Conservation (phyloP, 1,140 invertebrate genomes). For the Rhyzopertha dominica region DNA sequence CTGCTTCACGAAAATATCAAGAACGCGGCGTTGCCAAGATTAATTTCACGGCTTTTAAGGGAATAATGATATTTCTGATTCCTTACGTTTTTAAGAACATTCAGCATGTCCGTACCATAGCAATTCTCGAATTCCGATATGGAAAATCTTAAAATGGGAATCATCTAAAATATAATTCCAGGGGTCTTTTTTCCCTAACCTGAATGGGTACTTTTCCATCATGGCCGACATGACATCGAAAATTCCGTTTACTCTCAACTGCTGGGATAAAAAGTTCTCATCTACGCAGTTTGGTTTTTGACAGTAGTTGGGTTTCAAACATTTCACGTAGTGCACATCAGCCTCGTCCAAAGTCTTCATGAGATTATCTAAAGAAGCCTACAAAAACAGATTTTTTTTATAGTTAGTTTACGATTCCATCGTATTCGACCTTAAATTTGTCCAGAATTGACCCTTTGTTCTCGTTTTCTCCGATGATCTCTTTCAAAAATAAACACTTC, state of each 20-base stretch:
- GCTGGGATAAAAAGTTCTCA: conserved; percentile 17
- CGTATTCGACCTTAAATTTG: conserved; percentile 18
- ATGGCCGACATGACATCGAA: too few species aligned
- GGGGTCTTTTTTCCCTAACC: too few species aligned
- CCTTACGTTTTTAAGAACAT: too few species aligned
- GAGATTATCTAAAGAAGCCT: conserved; percentile 26
- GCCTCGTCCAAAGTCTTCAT: conserved; percentile 16
- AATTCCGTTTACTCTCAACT: conserved; percentile 20
- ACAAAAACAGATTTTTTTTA: neutral
- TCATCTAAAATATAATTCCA: too few species aligned
- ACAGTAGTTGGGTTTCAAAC: conserved; percentile 22
- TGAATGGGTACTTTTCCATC: too few species aligned
- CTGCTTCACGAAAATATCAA: too few species aligned
- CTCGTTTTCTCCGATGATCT: conserved; percentile 8
- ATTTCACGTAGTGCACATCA: conserved; percentile 26
- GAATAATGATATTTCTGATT: too few species aligned
- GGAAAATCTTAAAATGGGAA: too few species aligned
- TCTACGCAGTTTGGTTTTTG: conserved; percentile 18
- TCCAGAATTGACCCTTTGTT: conserved; percentile 10
- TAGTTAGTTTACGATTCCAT: conserved; percentile 5
- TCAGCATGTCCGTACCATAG: too few species aligned
- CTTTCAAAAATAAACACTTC: conserved; percentile 12
- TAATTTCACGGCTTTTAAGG: too few species aligned
- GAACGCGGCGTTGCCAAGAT: too few species aligned
- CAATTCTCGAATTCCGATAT: too few species aligned